phyloP scores from a whole-genome alignment of 2,113 vertebrate genomes.

The Neofelis nebulosa region DNA sequence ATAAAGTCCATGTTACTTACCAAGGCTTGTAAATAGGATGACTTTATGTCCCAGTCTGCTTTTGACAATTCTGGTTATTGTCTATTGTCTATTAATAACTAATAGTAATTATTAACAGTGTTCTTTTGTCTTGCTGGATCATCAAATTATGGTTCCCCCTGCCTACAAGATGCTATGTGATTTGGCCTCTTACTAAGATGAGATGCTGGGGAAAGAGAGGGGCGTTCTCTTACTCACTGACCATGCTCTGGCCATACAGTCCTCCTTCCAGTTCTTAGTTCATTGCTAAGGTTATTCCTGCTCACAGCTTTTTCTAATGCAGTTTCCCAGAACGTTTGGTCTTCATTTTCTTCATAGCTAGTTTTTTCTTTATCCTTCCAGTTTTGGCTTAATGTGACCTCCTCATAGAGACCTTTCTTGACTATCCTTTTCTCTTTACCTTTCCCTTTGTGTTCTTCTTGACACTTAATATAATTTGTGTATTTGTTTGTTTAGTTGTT shows the following conservation, averaged over 20 bases:
- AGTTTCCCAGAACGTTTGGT: background rate
- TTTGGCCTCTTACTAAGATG: background rate
- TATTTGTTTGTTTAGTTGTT: background rate
- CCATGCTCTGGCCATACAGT: background rate
- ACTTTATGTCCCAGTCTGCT: background rate
- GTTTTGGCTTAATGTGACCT: background rate
- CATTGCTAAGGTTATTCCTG: background rate
- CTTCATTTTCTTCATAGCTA: background rate
- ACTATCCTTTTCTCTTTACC: background rate
- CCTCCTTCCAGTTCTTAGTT: background rate
- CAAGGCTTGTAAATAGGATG: background rate
- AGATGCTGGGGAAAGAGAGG: background rate
- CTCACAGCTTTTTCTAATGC: background rate
- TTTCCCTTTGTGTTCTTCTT: background rate
- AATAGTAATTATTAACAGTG: background rate
- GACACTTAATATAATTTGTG: background rate
- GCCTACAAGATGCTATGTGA: background rate
- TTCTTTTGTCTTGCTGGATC: background rate
- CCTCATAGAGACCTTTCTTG: background rate
- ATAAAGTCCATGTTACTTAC: background rate
- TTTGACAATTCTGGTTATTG: background rate
- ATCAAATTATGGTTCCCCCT: background rate
- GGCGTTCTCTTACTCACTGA: background rate
- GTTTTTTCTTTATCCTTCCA: background rate
- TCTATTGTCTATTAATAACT: background rate